phyloP scores from a whole-genome alignment of 23 tunicate species.

The Oikopleura dioica region DNA sequence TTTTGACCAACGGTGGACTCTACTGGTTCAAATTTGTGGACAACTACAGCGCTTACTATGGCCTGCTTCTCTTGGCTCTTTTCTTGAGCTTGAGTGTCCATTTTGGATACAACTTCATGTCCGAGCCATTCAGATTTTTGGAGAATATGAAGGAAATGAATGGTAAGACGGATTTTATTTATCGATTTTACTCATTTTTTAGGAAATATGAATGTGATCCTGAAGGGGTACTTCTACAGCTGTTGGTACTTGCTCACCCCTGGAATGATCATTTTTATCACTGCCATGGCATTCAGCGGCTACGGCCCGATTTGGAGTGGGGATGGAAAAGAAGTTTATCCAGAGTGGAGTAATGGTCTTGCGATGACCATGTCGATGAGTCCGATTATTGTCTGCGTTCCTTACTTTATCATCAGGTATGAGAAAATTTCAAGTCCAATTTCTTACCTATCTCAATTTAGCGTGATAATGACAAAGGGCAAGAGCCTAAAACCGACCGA shows the following conservation, averaged over 20 bases:
- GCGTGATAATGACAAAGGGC: background rate
- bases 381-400: no score
- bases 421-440: no score
- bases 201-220: background rate
- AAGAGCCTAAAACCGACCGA: background rate
- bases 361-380: no score
- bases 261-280: background rate
- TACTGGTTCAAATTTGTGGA: background rate
- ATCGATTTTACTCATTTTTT: background rate
- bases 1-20: constrained; percentile 10
- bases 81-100: background rate
- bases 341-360: background rate
- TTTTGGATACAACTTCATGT: background rate
- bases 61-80: background rate
- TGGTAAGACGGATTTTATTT: background rate
- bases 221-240: background rate
- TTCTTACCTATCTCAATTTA: no score
- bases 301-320: background rate
- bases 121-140: background rate
- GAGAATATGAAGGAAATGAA: background rate
- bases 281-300: background rate
- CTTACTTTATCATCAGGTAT: no score
- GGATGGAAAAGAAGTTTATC: background rate
- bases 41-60: background rate
- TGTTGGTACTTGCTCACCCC: background rate